Percentiles rank a stretch among this genome's conserved stretches.
phyloP scores from a whole-genome alignment of 2,888 invertebrate species.

The Caenorhabditis sulstoni region DNA sequence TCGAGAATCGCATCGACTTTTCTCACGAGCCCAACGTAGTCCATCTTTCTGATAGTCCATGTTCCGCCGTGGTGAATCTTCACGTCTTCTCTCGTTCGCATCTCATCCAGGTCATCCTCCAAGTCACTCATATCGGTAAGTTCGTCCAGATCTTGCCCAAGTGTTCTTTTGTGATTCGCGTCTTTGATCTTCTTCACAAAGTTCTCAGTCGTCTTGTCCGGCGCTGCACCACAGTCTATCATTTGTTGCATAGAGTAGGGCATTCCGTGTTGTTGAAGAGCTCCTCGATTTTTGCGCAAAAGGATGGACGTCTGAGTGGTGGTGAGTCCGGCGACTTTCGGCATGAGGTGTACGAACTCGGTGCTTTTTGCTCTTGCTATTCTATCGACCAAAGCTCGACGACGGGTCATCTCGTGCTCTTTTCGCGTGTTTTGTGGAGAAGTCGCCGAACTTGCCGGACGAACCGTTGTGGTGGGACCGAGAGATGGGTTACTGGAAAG shows the following conservation, averaged over 20 bases:
- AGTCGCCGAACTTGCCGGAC: constrained; percentile 18
- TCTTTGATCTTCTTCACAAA: constrained; percentile 27
- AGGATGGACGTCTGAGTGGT: constrained; percentile 39
- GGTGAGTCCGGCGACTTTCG: constrained; percentile 26
- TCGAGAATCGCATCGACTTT: constrained; percentile 21
- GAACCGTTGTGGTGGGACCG: background rate
- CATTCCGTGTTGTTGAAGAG: constrained; percentile 15
- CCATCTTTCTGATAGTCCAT: constrained; percentile 37
- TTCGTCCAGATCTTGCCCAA: constrained; percentile 29
- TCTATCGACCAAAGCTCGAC: constrained; percentile 33
- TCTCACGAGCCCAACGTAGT: constrained; percentile 31
- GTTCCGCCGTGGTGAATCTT: constrained; percentile 9
- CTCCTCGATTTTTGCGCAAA: constrained; percentile 24
- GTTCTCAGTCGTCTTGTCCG: constrained; percentile 3
- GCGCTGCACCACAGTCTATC: constrained; percentile 26
- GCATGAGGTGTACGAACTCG: constrained; percentile 30
- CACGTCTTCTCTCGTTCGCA: background rate
- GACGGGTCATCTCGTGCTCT: constrained; percentile 41
- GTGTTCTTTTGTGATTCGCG: constrained; percentile 16
- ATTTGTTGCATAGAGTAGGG: constrained; percentile 28
- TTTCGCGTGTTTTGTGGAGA: constrained; percentile 33
- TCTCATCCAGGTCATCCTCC: constrained; percentile 43
- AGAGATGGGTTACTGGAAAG: no score
- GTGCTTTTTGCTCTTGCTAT: constrained; percentile 24
- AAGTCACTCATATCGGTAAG: constrained; percentile 49